Conservation (phyloP, 2,797 vertebrate genomes). For the Oophaga sylvatica region DNA sequence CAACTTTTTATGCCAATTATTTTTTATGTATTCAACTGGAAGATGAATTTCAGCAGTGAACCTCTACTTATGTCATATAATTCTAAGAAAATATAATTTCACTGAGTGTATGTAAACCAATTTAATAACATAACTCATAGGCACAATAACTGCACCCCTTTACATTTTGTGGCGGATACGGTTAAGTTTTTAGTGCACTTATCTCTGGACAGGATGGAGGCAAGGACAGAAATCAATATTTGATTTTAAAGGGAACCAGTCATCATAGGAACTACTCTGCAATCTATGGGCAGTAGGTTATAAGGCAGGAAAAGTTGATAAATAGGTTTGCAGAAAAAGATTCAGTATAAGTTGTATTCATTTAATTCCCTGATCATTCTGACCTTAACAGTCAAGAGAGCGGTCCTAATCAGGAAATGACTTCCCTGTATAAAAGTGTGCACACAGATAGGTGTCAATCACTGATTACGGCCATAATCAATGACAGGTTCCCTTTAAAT, state of each 20-base stretch:
- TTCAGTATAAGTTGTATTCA: no score
- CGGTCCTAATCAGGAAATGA: no score
- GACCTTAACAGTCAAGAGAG: no score
- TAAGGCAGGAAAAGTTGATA: no score
- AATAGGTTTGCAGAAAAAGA: no score
- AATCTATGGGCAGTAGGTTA: no score
- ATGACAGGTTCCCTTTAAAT: slow-evolving; percentile 17
- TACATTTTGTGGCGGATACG: background rate
- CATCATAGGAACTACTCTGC: no score
- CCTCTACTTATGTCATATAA: background rate
- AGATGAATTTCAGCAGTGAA: no score
- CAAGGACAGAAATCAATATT: background rate
- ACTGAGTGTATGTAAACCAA: background rate
- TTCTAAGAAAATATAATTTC: background rate
- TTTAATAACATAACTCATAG: background rate
- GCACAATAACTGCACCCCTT: background rate
- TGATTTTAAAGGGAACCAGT: slow-evolving; percentile 19
- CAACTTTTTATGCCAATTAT: background rate
- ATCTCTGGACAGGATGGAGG: background rate
- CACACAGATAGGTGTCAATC: no score
- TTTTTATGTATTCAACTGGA: background rate
- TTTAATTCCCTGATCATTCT: no score
- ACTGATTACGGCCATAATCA: no score
- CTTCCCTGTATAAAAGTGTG: no score
- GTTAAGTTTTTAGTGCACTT: background rate